Evolutionary conservation across 92 coral and sea anemone species (phyloP).

Genomic region (Desmophyllum pertusum): DNA sequence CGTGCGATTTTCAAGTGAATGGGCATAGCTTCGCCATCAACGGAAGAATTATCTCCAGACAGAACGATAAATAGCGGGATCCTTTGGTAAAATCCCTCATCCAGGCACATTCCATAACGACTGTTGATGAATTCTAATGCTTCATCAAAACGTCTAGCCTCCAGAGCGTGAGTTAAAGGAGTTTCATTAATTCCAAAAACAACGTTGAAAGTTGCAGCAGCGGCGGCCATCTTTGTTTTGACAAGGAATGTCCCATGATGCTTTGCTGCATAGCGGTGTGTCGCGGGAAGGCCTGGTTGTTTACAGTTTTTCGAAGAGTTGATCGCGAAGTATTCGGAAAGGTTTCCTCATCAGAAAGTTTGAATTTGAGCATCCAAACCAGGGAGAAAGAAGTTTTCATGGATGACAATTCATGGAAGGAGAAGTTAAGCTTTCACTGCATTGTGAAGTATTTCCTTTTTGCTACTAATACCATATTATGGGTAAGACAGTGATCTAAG

Average conservation of each 20-base stretch:
- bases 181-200: slow-evolving; percentile 86
- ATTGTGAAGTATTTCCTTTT: slow-evolving; percentile 78
- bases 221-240: slow-evolving; percentile 70
- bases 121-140: slow-evolving; percentile 77
- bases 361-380: background rate
- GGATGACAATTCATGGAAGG: slow-evolving; percentile 16
- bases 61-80: slow-evolving; percentile 83
- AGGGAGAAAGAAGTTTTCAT: background rate
- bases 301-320: background rate
- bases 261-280: background rate
- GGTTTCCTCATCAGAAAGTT: background rate
- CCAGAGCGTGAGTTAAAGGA: slow-evolving; percentile 79
- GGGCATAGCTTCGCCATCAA: slow-evolving; percentile 78
- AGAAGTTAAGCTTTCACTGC: slow-evolving; percentile 64
- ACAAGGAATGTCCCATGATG: slow-evolving; percentile 5
- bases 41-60: slow-evolving; percentile 75
- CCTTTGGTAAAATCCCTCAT: slow-evolving; percentile 83
- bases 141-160: slow-evolving; percentile 71
- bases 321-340: background rate
- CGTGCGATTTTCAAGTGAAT: slow-evolving; percentile 82
- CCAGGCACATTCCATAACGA: slow-evolving; percentile 76
- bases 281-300: background rate
- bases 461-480: slow-evolving; percentile 67
- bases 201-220: slow-evolving; percentile 72
- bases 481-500: slow-evolving; percentile 70